Percentiles rank a stretch among this genome's conserved stretches.
Evolutionary conservation across 92 coral and sea anemone genomes (phyloP).

Genomic region (Zoanthus sansibaricus): DNA sequence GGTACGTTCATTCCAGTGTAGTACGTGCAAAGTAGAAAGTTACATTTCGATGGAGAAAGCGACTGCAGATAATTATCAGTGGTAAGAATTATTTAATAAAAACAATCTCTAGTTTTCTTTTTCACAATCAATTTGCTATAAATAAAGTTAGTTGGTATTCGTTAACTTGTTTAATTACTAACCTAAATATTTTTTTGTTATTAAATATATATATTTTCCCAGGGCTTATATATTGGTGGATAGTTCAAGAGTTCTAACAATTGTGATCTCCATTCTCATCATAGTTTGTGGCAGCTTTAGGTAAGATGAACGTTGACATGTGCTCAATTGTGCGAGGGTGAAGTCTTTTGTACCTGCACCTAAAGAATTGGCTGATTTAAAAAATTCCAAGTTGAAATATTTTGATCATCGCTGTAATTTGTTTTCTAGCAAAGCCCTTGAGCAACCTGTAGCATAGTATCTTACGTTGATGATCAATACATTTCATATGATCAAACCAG

Average conservation of each 20-base stretch:
- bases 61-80: constrained; percentile 61
- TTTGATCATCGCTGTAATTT: too few relatives aligned
- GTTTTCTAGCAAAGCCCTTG: too few relatives aligned
- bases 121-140: neutral
- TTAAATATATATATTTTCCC: constrained; percentile 14
- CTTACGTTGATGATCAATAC: too few relatives aligned
- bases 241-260: constrained; percentile 89
- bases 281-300: constrained; percentile 97
- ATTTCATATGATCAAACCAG: too few relatives aligned
- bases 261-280: constrained; percentile 87
- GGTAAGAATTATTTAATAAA: constrained; percentile 54
- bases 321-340: neutral
- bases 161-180: neutral
- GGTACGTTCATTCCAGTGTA: neutral
- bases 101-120: neutral
- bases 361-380: too few relatives aligned
- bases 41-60: constrained; percentile 70
- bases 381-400: too few relatives aligned
- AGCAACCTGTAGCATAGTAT: too few relatives aligned
- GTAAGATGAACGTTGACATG: constrained; percentile 46
- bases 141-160: neutral
- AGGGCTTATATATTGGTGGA: constrained; percentile 91
- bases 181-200: constrained; percentile 11
- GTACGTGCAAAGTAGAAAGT: neutral
- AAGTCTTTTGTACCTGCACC: too few relatives aligned